Percentiles rank a stretch among this genome's conserved stretches.
phyloP scores from a whole-genome alignment of 1,140 invertebrate genomes.

The Pteromalus puparum region DNA sequence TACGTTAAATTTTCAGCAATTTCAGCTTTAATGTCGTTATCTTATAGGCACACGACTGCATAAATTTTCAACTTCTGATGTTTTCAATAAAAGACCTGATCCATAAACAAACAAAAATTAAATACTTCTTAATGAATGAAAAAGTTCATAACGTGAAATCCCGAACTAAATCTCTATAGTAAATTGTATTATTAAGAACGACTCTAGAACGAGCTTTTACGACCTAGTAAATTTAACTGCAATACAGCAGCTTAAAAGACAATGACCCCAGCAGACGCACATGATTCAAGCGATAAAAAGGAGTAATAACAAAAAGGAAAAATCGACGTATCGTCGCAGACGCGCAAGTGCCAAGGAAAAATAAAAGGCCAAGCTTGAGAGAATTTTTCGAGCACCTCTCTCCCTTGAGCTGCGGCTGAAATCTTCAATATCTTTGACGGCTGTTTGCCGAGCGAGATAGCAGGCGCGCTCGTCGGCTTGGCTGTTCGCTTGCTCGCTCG shows the following conservation, averaged over 20 bases:
- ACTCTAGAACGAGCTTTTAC: too few species aligned
- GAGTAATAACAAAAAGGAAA: not conserved
- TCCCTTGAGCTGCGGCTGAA: constrained; percentile 46
- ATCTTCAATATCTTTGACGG: constrained; percentile 67
- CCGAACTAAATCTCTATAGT: too few species aligned
- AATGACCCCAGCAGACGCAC: not conserved
- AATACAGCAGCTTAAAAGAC: too few species aligned
- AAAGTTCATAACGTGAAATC: not conserved
- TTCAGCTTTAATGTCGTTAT: too few species aligned
- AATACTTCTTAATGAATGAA: not conserved
- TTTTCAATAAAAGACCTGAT: too few species aligned
- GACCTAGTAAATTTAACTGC: not conserved
- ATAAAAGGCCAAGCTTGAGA: constrained; percentile 1
- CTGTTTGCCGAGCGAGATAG: constrained; percentile 70
- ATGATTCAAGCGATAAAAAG: not conserved
- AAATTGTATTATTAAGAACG: too few species aligned
- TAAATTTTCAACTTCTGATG: too few species aligned
- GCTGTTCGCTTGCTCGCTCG: constrained; percentile 28
- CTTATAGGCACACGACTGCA: too few species aligned
- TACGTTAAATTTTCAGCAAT: too few species aligned
- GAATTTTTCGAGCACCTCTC: constrained; percentile 4
- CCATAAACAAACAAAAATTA: not conserved
- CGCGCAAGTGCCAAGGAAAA: not conserved
- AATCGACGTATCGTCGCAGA: not conserved
- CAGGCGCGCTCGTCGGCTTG: not conserved